A percentile compares a stretch with the other conserved stretches of the same genome.
Conservation (phyloP, 1,140 invertebrate species). For the Atta cephalotes region DNA sequence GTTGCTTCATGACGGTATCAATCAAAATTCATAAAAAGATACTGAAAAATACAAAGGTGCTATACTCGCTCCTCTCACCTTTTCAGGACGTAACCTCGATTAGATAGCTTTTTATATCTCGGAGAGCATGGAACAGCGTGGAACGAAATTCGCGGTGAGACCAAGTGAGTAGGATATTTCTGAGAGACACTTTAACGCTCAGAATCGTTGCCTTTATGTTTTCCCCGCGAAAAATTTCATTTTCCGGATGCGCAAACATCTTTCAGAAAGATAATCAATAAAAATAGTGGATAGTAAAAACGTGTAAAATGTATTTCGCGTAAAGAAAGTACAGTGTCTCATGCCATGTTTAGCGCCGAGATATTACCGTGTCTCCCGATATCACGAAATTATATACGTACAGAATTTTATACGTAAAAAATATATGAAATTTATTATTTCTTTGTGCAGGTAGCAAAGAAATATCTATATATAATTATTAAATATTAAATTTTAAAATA, state of each 20-base stretch:
- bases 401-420: neutral
- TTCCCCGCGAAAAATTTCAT: constrained; percentile 39
- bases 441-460: neutral
- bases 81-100: constrained; percentile 41
- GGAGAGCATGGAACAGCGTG: neutral
- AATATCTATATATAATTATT: neutral
- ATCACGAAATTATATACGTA: neutral
- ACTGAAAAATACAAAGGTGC: constrained; percentile 70
- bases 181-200: neutral
- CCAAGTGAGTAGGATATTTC: constrained; percentile 35
- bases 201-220: constrained; percentile 34
- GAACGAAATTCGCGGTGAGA: neutral
- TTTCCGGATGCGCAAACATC: neutral
- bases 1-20: constrained; percentile 52
- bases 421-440: constrained; percentile 9
- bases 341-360: too few relatives aligned
- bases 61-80: constrained; percentile 16
- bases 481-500: neutral
- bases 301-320: neutral
- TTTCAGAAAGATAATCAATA: constrained; percentile 9
- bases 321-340: too few relatives aligned
- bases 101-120: constrained; percentile 65
- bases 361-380: too few relatives aligned
- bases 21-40: constrained; percentile 64
- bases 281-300: constrained; percentile 18